Evolutionary conservation across 2,113 vertebrate genomes (phyloP).

Genomic region (Phrynocephalus versicolor): DNA sequence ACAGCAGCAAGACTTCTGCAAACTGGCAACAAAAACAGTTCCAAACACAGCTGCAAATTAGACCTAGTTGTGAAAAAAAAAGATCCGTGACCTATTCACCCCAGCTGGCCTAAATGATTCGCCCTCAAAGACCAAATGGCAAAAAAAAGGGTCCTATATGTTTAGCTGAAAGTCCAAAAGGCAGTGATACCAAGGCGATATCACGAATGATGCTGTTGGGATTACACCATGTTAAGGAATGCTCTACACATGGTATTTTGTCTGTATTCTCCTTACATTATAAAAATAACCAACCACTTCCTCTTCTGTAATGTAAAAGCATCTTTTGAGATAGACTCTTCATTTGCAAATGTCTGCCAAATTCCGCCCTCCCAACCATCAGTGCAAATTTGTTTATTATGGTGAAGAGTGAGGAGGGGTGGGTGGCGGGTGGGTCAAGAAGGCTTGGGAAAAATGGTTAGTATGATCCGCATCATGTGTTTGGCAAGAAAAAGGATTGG

Average conservation of each 20-base stretch:
- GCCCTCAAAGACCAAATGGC: not conserved
- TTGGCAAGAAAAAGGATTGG: constrained; percentile 63
- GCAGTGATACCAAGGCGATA: not conserved
- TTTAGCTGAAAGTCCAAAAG: constrained; percentile 7
- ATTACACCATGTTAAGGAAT: constrained; percentile 1
- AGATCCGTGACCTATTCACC: not conserved
- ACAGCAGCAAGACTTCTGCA: not conserved
- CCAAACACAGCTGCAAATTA: not conserved
- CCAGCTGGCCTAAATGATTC: constrained; percentile 1
- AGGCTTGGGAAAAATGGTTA: constrained; percentile 65
- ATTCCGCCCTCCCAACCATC: constrained; percentile 28
- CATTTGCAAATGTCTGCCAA: constrained; percentile 53
- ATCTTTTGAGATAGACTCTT: constrained; percentile 35
- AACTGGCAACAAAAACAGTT: not conserved
- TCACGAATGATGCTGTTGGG: not conserved
- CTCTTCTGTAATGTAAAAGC: not conserved
- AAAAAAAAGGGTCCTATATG: not conserved
- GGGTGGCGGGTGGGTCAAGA: constrained; percentile 53
- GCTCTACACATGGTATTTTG: not conserved
- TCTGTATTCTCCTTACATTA: constrained; percentile 16
- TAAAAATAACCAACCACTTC: constrained; percentile 20
- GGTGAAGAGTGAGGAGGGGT: constrained; percentile 29
- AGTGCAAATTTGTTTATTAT: constrained; percentile 55
- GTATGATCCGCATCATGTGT: constrained; percentile 51
- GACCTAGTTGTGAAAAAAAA: not conserved